Conservation (phyloP, 2,888 invertebrate species). For the Sinohyriopsis cumingii region DNA sequence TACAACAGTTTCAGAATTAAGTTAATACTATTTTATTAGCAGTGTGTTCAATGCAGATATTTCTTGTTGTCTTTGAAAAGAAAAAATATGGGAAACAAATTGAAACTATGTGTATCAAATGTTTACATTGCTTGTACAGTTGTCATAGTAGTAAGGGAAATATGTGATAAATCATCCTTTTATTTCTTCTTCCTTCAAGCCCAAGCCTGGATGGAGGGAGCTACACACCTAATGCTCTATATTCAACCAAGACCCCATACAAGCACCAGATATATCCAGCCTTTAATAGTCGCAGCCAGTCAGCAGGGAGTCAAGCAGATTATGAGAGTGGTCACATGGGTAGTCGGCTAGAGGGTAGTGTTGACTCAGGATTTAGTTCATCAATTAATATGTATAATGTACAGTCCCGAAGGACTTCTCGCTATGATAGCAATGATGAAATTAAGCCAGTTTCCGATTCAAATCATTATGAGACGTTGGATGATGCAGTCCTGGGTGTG, state of each 20-base stretch:
- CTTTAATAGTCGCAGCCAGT: constrained; percentile 45
- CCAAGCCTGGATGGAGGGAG: constrained; percentile 20
- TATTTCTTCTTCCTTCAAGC: constrained; percentile 20
- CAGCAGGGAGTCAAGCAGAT: constrained; percentile 56
- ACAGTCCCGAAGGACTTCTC: constrained; percentile 69
- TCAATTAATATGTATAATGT: constrained; percentile 71
- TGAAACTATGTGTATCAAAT: too few species aligned
- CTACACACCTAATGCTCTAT: constrained; percentile 27
- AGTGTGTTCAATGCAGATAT: too few species aligned
- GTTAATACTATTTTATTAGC: too few species aligned
- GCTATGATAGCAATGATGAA: constrained; percentile 66
- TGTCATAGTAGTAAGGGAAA: too few species aligned
- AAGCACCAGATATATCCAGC: constrained; percentile 70
- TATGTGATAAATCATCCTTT: too few species aligned
- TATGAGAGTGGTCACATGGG: constrained; percentile 57
- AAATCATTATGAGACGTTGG: constrained; percentile 34
- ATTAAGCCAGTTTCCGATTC: constrained; percentile 52
- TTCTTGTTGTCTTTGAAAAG: too few species aligned
- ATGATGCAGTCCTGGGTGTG: constrained; percentile 38
- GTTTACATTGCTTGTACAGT: too few species aligned
- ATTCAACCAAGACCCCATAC: constrained; percentile 47
- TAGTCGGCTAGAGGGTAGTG: constrained; percentile 38
- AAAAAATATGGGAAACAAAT: too few species aligned
- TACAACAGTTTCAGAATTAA: too few species aligned
- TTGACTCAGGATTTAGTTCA: constrained; percentile 59